These are phyloP conservation scores for Carpatolechia fugitivella DNA, from an alignment of 2,888 invertebrate genomes.

Conservation along the genomic window DNA sequence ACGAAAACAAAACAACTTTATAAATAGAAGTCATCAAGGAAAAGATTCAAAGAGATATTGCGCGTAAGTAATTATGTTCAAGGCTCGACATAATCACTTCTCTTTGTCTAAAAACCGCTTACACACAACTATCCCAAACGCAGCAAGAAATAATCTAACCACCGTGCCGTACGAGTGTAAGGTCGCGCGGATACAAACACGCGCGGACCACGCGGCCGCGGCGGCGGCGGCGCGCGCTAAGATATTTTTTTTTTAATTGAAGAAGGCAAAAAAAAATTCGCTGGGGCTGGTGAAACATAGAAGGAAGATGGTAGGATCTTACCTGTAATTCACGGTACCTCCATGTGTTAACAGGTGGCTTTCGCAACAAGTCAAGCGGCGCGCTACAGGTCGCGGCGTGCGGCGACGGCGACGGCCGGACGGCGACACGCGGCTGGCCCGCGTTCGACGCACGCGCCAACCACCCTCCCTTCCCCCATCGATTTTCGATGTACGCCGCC, in stretches of 20 bases:
- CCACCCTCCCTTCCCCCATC: slow-evolving; percentile 53
- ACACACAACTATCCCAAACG: neutral
- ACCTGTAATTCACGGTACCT: slow-evolving; percentile 63
- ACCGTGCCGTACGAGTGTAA: slow-evolving; percentile 17
- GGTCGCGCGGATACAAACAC: slow-evolving; percentile 27
- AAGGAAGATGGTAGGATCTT: slow-evolving; percentile 31
- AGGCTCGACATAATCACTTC: no score
- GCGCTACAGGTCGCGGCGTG: slow-evolving; percentile 52
- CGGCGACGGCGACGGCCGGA: slow-evolving; percentile 54
- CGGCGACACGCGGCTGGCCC: slow-evolving; percentile 53
- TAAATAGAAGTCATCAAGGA: no score
- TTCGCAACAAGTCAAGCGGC: slow-evolving; percentile 66
- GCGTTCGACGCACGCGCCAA: slow-evolving; percentile 51
- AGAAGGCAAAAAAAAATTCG: slow-evolving; percentile 17
- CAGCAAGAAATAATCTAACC: slow-evolving; percentile 12
- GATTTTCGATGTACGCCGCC: slow-evolving; percentile 65
- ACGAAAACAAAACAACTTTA: no score
- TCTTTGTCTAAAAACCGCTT: no score
- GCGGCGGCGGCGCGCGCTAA: slow-evolving; percentile 22
- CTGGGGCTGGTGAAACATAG: slow-evolving; percentile 18
- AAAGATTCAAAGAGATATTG: no score
- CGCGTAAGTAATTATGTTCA: no score
- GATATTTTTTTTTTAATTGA: slow-evolving; percentile 13
- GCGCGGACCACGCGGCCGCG: slow-evolving; percentile 23
- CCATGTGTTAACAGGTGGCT: slow-evolving; percentile 73